phyloP scores from a whole-genome alignment of 2,797 vertebrate species.

The Esox lucius region DNA sequence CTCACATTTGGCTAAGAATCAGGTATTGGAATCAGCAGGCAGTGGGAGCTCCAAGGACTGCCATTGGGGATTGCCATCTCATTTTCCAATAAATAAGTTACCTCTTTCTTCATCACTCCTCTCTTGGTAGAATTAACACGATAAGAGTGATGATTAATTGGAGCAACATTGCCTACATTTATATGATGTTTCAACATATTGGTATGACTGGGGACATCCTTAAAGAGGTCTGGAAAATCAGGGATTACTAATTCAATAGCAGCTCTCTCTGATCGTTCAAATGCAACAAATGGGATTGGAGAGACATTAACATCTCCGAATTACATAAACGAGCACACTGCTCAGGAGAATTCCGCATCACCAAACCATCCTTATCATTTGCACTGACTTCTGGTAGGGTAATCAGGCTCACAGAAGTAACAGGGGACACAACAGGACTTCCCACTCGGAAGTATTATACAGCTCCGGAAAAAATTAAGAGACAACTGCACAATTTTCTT shows the following conservation, averaged over 20 bases:
- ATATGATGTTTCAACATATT: conserved; percentile 12
- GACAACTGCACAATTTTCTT: too few relatives aligned
- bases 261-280: neutral
- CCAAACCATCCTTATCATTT: neutral
- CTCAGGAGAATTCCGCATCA: neutral
- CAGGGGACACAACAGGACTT: too few relatives aligned
- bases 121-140: neutral
- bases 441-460: too few relatives aligned
- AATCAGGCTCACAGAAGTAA: too few relatives aligned
- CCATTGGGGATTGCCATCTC: neutral
- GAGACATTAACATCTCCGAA: neutral
- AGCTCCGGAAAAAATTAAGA: too few relatives aligned
- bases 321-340: neutral
- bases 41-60: conserved; percentile 11
- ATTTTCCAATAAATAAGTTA: neutral
- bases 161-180: neutral
- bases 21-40: neutral
- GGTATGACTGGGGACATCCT: neutral
- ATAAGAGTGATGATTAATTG: conserved; percentile 18
- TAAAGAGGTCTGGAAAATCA: neutral
- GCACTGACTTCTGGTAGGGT: too few relatives aligned
- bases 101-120: neutral
- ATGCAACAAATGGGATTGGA: too few relatives aligned
- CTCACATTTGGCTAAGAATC: too few relatives aligned
- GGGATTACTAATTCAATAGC: neutral